Conservation (phyloP, 2,797 vertebrate genomes). For the Borostomias antarcticus region DNA sequence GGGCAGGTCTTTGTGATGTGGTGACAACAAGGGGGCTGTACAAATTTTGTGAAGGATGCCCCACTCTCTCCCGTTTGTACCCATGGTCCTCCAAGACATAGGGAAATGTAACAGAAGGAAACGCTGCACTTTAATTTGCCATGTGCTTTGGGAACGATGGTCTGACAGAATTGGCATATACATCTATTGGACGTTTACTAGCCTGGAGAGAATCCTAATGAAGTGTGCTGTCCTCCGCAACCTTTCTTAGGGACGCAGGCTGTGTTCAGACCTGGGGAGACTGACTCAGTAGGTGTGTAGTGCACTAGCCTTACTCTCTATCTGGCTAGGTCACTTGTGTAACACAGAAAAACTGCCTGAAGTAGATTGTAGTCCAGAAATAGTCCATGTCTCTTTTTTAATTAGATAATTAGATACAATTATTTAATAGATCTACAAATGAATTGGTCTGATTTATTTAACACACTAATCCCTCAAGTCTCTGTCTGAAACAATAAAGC, state of each 20-base stretch:
- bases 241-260: not conserved
- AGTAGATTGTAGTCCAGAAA: not conserved
- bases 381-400: not conserved
- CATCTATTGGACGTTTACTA: not conserved
- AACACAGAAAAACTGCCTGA: too few relatives aligned
- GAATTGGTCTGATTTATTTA: not conserved
- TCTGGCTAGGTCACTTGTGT: not conserved
- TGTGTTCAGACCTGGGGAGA: not conserved
- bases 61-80: too few relatives aligned
- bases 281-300: not conserved
- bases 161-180: not conserved
- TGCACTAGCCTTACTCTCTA: not conserved
- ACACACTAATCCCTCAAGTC: not conserved
- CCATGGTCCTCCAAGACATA: too few relatives aligned
- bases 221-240: not conserved
- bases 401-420: too few relatives aligned
- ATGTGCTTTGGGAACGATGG: not conserved
- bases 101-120: not conserved
- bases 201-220: not conserved
- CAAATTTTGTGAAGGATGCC: too few relatives aligned
- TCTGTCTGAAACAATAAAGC: not conserved
- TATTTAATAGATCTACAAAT: not conserved
- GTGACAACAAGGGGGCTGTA: too few relatives aligned
- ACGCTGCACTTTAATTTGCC: not conserved
- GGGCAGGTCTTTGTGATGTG: too few relatives aligned